Evolutionary conservation across 1,140 invertebrate species (phyloP), one percentile per base, ranked within the genome.

Genomic region (Archivesica marissinica): DNA sequence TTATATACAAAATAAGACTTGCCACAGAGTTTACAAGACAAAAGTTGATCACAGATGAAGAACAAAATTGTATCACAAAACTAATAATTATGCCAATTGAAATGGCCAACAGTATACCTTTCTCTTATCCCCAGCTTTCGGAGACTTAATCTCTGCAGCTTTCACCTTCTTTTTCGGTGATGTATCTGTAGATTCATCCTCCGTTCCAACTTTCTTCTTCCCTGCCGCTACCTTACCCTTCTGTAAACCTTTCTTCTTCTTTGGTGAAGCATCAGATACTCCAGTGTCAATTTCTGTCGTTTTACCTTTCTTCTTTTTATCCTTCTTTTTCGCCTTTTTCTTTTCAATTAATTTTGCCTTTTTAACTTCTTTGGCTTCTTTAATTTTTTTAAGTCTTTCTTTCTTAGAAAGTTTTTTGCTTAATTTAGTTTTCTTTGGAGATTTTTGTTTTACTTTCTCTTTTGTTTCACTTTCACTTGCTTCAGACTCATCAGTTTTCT

Each of bases 331-430:
- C 28, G 30, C 44, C 30, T 82, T 82, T 41, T 82, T 82, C 50
- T 82, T 82, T 41, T 82, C 79, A 6, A 82, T 23, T 39, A 82
- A 54, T 39, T 82, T 82, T 11, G 33, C 68, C 56, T 74, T 82
- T 39, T 82, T 82, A 7, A 68, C 79, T 44, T 52, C 79, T 59
- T 82, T 82, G 35, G 68, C 68, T 25, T 82, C 79, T 61, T 74
- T 82, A 33, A 82, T 20, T 44, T 82, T 82, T 35, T 74, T 72
- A 17, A 82, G 39, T 74, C 79, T 72, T 38, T 82, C 66, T 70
- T 82, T 82, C 39, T 82, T 82, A 11, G 79, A 54, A 11, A 82
- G 52, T 74, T 82, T 82, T 25, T 82, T 82, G 6, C 6, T 20
- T n/a, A n/a, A n/a, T n/a, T n/a, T n/a, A 11, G 35, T 9, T 13